Evolutionary conservation across 2,113 vertebrate genomes (phyloP).

Genomic region (Eclectus roratus): DNA sequence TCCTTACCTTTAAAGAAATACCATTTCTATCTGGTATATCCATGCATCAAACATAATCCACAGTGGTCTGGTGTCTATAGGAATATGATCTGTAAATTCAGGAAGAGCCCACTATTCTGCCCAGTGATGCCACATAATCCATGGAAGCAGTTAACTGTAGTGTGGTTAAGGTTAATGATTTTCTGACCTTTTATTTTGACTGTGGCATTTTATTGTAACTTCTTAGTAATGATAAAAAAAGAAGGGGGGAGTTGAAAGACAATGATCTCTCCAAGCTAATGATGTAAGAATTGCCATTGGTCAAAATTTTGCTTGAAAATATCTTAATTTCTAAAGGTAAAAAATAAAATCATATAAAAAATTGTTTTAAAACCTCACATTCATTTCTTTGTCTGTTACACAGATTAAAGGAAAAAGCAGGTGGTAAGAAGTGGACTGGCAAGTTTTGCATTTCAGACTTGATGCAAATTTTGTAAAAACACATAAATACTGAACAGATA

Average conservation of each 20-base stretch:
- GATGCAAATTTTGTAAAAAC: not conserved
- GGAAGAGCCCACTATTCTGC: not conserved
- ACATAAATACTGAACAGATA: too few relatives aligned
- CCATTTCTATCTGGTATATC: not conserved
- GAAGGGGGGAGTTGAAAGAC: not conserved
- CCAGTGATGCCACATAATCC: not conserved
- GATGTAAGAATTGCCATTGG: not conserved
- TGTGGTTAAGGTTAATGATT: not conserved
- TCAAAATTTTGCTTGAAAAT: not conserved
- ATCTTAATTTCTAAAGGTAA: not conserved
- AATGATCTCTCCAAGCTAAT: not conserved
- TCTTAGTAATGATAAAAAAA: not conserved
- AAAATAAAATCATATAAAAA: not conserved
- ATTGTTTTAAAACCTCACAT: not conserved
- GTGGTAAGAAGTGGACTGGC: not conserved
- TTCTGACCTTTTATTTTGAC: not conserved
- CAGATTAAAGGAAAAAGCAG: not conserved
- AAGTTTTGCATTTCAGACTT: not conserved
- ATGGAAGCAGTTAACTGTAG: not conserved
- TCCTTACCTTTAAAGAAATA: not conserved
- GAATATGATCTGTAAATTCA: not conserved
- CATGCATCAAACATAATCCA: fast-evolving
- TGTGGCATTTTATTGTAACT: not conserved
- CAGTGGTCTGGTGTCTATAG: not conserved
- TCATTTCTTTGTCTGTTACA: not conserved